A percentile compares a stretch with the other conserved stretches of the same genome.
phyloP scores from a whole-genome alignment of 1,140 invertebrate species.

The Andrena cerasifolii region DNA sequence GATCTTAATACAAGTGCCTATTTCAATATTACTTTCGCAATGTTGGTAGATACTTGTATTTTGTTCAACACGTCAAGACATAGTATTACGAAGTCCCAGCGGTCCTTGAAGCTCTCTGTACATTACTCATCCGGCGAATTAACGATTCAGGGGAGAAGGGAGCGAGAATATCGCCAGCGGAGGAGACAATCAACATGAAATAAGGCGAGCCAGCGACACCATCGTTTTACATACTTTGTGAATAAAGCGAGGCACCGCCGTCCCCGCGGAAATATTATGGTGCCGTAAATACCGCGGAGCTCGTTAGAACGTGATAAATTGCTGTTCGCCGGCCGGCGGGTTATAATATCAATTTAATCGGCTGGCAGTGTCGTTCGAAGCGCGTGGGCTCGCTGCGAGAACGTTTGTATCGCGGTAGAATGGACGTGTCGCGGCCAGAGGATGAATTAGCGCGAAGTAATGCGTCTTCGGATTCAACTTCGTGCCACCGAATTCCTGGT shows the following conservation, averaged over 20 bases:
- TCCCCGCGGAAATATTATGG: constrained; percentile 19
- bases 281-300: constrained; percentile 38
- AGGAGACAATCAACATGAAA: constrained; percentile 14
- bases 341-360: constrained; percentile 61
- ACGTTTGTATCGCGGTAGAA: constrained; percentile 25
- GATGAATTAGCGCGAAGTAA: constrained; percentile 41
- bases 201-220: not conserved
- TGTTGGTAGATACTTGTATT: too few relatives aligned
- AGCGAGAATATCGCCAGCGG: not conserved
- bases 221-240: constrained; percentile 23
- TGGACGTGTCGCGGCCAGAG: not conserved
- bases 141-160: not conserved
- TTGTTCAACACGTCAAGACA: too few relatives aligned
- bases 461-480: constrained; percentile 27
- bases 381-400: not conserved
- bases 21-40: too few relatives aligned
- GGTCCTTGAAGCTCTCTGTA: too few relatives aligned
- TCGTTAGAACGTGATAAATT: constrained; percentile 57
- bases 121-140: too few relatives aligned
- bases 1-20: too few relatives aligned
- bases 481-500: constrained; percentile 16
- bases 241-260: constrained; percentile 35
- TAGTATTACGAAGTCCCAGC: too few relatives aligned
- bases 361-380: constrained; percentile 31
- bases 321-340: constrained; percentile 13